Evolutionary conservation across 2,888 invertebrate species (phyloP).

Genomic region (Lottia scabra): DNA sequence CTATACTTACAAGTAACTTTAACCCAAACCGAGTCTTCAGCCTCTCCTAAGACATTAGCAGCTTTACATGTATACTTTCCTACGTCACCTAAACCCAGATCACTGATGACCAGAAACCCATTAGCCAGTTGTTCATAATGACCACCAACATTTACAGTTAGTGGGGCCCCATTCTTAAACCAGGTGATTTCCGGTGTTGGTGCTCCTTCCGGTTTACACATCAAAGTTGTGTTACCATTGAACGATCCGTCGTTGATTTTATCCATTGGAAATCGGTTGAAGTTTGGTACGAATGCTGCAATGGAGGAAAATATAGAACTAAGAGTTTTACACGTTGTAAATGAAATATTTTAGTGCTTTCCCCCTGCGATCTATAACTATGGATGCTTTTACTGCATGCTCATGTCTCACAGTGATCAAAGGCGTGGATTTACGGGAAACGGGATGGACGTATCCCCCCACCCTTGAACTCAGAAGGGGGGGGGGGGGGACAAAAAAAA

Average conservation of each 20-base stretch:
- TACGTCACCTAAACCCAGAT: slow-evolving; percentile 37
- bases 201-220: slow-evolving; percentile 94
- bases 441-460: too few relatives aligned
- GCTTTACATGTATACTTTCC: slow-evolving; percentile 55
- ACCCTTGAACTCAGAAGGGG: too few relatives aligned
- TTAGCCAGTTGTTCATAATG: slow-evolving; percentile 79
- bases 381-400: too few relatives aligned
- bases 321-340: too few relatives aligned
- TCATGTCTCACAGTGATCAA: too few relatives aligned
- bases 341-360: too few relatives aligned
- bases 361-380: too few relatives aligned
- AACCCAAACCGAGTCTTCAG: slow-evolving; percentile 37
- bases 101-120: slow-evolving; percentile 85
- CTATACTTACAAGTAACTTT: slow-evolving; percentile 48
- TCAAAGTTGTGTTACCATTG: slow-evolving; percentile 89
- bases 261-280: slow-evolving; percentile 86
- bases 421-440: too few relatives aligned
- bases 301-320: neutral
- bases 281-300: slow-evolving; percentile 79
- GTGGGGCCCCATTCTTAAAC: slow-evolving; percentile 82
- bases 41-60: slow-evolving; percentile 44
- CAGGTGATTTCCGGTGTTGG: slow-evolving; percentile 83
- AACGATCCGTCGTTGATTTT: slow-evolving; percentile 87
- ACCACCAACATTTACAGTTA: slow-evolving; percentile 20
- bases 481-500: too few relatives aligned